Evolutionary conservation across 2,113 vertebrate species (phyloP).

Genomic region (Mormyrus lacerda): DNA sequence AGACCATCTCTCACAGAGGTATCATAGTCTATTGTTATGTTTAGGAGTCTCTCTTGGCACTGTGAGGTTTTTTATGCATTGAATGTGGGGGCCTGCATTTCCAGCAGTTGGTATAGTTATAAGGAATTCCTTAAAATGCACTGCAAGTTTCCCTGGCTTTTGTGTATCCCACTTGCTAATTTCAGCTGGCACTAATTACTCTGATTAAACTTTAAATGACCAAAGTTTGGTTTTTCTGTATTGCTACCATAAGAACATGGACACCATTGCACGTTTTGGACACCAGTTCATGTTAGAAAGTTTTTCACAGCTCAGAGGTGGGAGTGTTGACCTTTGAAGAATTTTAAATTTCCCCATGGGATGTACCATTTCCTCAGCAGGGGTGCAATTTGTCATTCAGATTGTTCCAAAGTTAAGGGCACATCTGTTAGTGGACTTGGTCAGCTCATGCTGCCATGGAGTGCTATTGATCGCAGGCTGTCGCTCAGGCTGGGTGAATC

Average conservation of each 20-base stretch:
- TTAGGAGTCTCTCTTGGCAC: not conserved
- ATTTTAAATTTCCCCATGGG: not conserved
- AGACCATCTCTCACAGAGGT: not conserved
- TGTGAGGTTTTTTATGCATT: not conserved
- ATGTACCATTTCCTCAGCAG: not conserved
- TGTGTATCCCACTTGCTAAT: not conserved
- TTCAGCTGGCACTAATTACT: not conserved
- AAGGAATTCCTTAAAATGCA: not conserved
- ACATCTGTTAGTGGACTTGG: not conserved
- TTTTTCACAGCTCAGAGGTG: not conserved
- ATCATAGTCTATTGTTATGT: not conserved
- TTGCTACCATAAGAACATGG: not conserved
- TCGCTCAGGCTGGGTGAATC: not conserved
- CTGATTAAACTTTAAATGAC: not conserved
- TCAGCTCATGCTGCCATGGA: no score
- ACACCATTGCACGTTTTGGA: not conserved
- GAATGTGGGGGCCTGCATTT: not conserved
- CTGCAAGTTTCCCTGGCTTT: not conserved
- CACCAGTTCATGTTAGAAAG: not conserved
- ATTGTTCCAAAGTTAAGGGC: not conserved
- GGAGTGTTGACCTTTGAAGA: not conserved
- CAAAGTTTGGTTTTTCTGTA: not conserved
- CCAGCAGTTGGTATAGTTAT: not conserved
- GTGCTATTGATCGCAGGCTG: not conserved
- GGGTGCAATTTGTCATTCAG: not conserved